Percentiles rank a stretch among this genome's conserved stretches.
Conservation (phyloP, 2,888 invertebrate species). For the Nebria salina region DNA sequence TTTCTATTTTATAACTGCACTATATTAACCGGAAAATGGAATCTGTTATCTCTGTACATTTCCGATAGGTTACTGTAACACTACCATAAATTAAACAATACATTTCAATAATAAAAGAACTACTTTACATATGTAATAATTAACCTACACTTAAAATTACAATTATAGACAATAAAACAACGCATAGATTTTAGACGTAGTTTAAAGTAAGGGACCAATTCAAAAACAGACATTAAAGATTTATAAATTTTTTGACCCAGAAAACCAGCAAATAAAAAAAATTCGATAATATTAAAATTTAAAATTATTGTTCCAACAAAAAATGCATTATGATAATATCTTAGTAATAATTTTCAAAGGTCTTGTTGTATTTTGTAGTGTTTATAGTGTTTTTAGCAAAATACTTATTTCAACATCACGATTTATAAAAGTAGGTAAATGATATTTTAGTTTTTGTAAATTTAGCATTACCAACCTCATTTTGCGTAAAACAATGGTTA, state of each 20-base stretch:
- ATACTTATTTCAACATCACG: no score
- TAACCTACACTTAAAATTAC: background rate
- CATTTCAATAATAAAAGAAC: background rate
- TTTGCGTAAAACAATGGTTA: background rate
- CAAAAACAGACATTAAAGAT: no score
- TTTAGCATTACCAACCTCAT: background rate
- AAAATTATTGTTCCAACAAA: no score
- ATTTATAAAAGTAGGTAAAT: background rate
- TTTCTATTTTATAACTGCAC: constrained; percentile 18
- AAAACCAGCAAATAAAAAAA: no score
- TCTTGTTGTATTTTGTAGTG: no score
- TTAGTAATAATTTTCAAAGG: no score
- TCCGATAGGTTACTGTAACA: constrained; percentile 1
- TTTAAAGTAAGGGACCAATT: no score
- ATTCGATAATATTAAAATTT: no score
- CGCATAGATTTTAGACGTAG: no score
- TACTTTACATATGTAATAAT: background rate
- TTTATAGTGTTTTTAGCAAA: no score
- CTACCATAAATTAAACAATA: background rate
- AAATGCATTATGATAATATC: no score
- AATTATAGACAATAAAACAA: background rate
- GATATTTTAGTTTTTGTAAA: background rate
- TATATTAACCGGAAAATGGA: constrained; percentile 11
- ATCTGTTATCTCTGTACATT: background rate
- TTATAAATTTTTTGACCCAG: no score